These are phyloP conservation scores for Geophilus truncorum DNA, from an alignment of 2,888 invertebrate species.

Conservation along the genomic window DNA sequence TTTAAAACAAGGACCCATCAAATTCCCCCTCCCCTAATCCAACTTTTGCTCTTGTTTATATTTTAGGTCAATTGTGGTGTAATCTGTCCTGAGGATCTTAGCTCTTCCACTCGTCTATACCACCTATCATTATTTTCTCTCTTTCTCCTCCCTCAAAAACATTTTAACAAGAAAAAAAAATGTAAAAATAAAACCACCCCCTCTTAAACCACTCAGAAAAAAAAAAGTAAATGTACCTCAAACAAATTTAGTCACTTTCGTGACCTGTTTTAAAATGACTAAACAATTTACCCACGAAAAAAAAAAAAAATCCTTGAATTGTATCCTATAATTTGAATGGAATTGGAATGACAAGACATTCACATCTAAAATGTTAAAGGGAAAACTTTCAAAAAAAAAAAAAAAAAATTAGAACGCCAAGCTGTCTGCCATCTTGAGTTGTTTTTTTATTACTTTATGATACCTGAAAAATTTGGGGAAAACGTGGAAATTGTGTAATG, in stretches of 20 bases:
- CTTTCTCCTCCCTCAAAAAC: background rate
- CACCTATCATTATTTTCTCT: constrained; percentile 14
- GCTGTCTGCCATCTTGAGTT: background rate
- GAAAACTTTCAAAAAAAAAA: background rate
- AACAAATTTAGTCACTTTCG: background rate
- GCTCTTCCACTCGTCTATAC: constrained; percentile 1
- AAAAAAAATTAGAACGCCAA: constrained; percentile 1
- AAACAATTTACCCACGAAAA: background rate
- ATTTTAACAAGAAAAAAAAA: background rate
- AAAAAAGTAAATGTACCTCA: background rate
- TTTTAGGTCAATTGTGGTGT: constrained; percentile 17
- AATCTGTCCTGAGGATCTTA: constrained; percentile 15
- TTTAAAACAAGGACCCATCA: background rate
- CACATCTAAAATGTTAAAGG: constrained; percentile 17
- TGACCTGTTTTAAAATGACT: constrained; percentile 6
- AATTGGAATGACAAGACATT: background rate
- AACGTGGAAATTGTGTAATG: background rate
- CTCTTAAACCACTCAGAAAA: background rate
- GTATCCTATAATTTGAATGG: constrained; percentile 18
- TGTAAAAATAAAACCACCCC: background rate
- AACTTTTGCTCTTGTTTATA: constrained; percentile 25
- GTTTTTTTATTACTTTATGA: background rate
- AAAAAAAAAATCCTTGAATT: constrained; percentile 10
- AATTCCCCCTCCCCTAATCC: constrained; percentile 2
- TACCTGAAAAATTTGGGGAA: background rate